phyloP scores from a whole-genome alignment of 1,140 invertebrate species.

The Drosophila sechellia region DNA sequence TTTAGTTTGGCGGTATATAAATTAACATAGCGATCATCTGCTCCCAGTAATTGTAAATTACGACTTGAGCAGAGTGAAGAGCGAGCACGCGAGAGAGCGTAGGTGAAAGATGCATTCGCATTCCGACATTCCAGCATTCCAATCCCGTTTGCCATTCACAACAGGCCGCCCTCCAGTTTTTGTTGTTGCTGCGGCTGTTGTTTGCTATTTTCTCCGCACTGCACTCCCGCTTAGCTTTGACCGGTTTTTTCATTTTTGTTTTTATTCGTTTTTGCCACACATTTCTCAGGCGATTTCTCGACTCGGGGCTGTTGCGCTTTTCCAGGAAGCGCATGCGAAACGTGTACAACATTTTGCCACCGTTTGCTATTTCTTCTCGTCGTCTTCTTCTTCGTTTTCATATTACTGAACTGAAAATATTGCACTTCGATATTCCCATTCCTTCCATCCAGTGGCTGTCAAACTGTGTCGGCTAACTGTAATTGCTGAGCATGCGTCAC shows the following conservation, averaged over 20 bases:
- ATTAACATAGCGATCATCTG: background rate
- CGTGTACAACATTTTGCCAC: slow-evolving; percentile 29
- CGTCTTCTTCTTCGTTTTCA: background rate
- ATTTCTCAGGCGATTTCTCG: slow-evolving; percentile 28
- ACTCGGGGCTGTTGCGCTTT: slow-evolving; percentile 19
- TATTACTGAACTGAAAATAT: slow-evolving; percentile 3
- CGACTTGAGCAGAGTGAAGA: background rate
- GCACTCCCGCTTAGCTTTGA: slow-evolving; percentile 6
- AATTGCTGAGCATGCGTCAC: slow-evolving; percentile 49
- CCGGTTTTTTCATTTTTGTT: slow-evolving; percentile 4
- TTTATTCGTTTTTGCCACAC: slow-evolving; percentile 6
- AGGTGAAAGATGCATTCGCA: slow-evolving; percentile 14
- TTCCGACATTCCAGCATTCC: slow-evolving; percentile 21
- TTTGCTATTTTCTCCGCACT: slow-evolving; percentile 6
- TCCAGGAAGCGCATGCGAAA: slow-evolving; percentile 25
- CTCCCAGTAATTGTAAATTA: background rate
- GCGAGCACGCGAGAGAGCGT: background rate
- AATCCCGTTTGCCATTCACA: slow-evolving; percentile 12
- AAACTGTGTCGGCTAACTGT: slow-evolving; percentile 37
- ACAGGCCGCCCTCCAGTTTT: background rate
- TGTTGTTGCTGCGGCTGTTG: background rate
- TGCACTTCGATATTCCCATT: slow-evolving; percentile 20
- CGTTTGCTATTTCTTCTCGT: slow-evolving; percentile 29
- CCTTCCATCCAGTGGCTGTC: slow-evolving; percentile 5
- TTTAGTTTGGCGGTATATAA: background rate